Base-by-base conservation (phyloP, 1,140 invertebrate genomes). In the Druon quercuslanigerum region DNA sequence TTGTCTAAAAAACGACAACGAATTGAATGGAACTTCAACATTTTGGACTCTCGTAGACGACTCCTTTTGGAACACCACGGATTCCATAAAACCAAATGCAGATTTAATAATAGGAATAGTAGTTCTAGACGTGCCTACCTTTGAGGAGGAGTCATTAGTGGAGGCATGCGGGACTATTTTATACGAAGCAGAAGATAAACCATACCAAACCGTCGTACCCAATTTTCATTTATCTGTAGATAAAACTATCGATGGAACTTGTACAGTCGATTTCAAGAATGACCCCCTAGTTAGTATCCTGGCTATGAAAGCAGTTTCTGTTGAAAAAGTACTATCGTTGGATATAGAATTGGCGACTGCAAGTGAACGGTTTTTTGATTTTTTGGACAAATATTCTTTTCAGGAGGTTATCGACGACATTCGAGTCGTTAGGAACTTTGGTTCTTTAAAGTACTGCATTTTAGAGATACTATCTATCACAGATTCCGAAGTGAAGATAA, bases 121-220 rank as follows among this genome's bases (percentile, higher is more conserved):
- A 0, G 85, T 84, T 7, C 72, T 92, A 0, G 84, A 90, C 77
- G 46, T 91, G 14, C 90, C 90, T 0, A 74, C 50, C 16, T 92
- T 91, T 20, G 73, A 84, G 9, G 51, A 79, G 0, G 19, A 78
- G 1, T 2, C 82, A 0, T 8, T 57, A n/a, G 70, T 82, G 17
- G 71, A 87, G 12, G 81, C 79, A 2, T 84, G 78, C 33, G 88
- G 87, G 1, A 86, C 80, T n/a, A 82, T 92, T 13, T 81, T 79
- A 12, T 91, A 87, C 25, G 80, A 86, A 11, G 74, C 86, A 8
- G 85, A 86, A 13, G 87, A 85, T 6, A 85, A 79, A 16, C 71
- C 84, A 33, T 82, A 87, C 7, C 90, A 91, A 79, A 80, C 85
- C 0, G 75, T 84, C 0, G 52, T 90, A 2, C 80, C 87, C 0